Base-by-base conservation (phyloP, 2,797 vertebrate species). In the Pangasius mekongensis region DNA sequence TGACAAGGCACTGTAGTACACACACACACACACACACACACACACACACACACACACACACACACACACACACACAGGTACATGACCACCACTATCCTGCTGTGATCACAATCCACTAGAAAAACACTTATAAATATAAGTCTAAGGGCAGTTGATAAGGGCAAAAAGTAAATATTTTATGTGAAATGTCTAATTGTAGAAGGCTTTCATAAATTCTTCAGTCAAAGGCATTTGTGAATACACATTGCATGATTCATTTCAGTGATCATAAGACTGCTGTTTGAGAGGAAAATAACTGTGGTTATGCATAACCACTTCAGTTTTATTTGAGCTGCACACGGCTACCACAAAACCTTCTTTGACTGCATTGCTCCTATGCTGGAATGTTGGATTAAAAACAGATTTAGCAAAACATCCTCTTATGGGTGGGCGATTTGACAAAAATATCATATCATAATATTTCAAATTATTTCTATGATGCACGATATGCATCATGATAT, bases 1-100 rank as follows among this genome's bases (percentile, higher is more conserved):
- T 99, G 98, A 95, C 98, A 99, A 91, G 98, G 98, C 93, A 96
- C 98, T 99, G 96, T 43, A 87, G 30, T 69, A 82, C 76, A 81
- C 77, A 82, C 64, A 80, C 74, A 85, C 83, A 67, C 74, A 80
- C 43, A 54, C 60, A 86, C 60, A 80, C 74, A 77, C 27, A 76
- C 71, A 86, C 24, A 86, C 27, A 77, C 39, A 76, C 13, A 87
- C 58, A 86, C 39, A 81, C 71, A 85, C 24, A 85, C 27, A 76
- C 24, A 76, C 11, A 87, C 58, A 83, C 30, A 81, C 56, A 82
- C 20, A 83, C 66, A 83, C 20, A 81, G 4, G 64, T 52, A 52
- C 39, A 58, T 74, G 54, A 83, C 54, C 86, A 87, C 69, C 86
- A 87, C 22, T 64, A 64, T 52, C n/a, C 80, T 62, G 39, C 66